Conservation (phyloP, 2,113 vertebrate genomes). For the Elaphurus davidianus region DNA sequence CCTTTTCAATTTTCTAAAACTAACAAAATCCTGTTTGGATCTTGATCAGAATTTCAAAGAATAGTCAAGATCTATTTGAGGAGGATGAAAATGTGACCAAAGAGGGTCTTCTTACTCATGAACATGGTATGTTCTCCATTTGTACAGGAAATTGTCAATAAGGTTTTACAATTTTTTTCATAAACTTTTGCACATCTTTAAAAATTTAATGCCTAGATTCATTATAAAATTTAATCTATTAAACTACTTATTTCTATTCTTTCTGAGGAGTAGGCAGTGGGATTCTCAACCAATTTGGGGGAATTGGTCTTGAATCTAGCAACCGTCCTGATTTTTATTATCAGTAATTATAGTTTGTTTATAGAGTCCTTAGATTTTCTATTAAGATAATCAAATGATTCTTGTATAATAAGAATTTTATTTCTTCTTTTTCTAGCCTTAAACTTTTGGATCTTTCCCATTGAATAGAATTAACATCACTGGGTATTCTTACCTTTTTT, state of each 20-base stretch:
- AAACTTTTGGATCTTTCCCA: neutral
- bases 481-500: neutral
- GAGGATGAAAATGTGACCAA: neutral
- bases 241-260: neutral
- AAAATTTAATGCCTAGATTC: neutral
- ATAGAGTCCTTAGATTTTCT: neutral
- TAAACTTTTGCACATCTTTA: neutral
- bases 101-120: neutral
- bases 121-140: neutral
- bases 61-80: neutral
- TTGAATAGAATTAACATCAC: neutral
- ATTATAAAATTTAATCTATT: neutral
- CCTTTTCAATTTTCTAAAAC: neutral
- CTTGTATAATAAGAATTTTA: neutral
- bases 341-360: neutral
- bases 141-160: neutral
- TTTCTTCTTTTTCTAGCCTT: neutral
- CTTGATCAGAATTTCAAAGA: neutral
- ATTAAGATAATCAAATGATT: neutral
- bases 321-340: neutral
- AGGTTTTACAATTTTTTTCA: neutral
- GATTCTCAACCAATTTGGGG: neutral
- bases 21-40: neutral
- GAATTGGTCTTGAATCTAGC: neutral
- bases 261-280: neutral